phyloP scores from a whole-genome alignment of 2,113 vertebrate genomes.

The Uria lomvia region DNA sequence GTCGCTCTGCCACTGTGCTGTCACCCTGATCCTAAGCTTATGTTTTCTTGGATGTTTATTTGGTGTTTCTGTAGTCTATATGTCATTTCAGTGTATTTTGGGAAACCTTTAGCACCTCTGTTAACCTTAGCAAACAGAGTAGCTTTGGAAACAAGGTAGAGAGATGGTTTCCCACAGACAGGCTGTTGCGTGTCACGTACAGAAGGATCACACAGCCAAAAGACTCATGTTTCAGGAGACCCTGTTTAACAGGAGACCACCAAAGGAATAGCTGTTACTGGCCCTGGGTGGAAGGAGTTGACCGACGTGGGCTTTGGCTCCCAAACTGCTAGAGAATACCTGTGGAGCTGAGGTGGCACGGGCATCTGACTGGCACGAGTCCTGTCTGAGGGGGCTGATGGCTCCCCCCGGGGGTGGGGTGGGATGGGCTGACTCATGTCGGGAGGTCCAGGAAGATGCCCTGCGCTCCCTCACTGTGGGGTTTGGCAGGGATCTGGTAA shows the following conservation, averaged over 20 bases:
- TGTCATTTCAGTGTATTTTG: background rate
- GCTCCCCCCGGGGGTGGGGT: background rate
- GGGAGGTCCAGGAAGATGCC: background rate
- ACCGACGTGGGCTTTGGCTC: background rate
- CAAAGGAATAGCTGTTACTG: background rate
- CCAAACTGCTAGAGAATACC: background rate
- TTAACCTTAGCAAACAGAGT: background rate
- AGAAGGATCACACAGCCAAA: background rate
- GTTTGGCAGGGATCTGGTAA: constrained; percentile 25
- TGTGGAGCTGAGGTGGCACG: background rate
- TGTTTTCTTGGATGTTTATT: background rate
- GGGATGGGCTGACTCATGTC: background rate
- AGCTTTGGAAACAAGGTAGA: background rate
- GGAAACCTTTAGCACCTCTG: background rate
- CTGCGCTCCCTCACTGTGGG: background rate
- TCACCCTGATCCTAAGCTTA: background rate
- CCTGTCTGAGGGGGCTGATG: background rate
- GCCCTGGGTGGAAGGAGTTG: background rate
- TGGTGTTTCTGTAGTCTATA: background rate
- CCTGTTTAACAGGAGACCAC: background rate
- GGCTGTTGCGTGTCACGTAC: rapidly evolving
- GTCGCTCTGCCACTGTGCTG: background rate
- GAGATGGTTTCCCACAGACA: background rate
- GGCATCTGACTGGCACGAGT: background rate
- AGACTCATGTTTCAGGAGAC: background rate